Base-by-base conservation (phyloP, 2,113 vertebrate species). In the Ictalurus punctatus region DNA sequence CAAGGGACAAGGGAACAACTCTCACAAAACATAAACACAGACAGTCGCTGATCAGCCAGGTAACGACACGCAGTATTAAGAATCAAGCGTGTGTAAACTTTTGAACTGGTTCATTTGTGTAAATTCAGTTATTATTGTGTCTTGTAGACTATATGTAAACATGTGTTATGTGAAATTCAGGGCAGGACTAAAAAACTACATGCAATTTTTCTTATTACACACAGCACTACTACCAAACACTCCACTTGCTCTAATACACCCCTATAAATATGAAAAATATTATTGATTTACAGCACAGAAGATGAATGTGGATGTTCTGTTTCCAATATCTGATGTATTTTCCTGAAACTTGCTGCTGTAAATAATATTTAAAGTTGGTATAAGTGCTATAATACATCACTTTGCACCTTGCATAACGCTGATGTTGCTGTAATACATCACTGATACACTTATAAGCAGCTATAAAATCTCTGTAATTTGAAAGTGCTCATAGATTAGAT, bases 401-500 rank as follows among this genome's bases (percentile, higher is more conserved):
- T 86, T 63, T 21, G 54, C 79, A 37, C 81, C 81, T 61, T 4
- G 58, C 81, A 40, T 59, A 61, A 40, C 13, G 81, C 81, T 83
- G 81, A 83, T 25, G 81, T 7, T 25, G 58, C 58, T 63, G 3
- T 52, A 84, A 74, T 52, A 17, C 0, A 84, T 40, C 63, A 59
- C 7, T 30, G 25, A 44, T 74, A 40, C 44, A 52, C 34, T 34
- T 88, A 40, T 76, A 34, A 83, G 69, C 69, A 63, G 30, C 25
- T 52, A 25, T 78, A 34, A 58, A 44, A 52, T 65, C 59, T 56
- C 30, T 13, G 14, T 37, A 27, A 56, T 69, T 79, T 4, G 14
- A 40, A 85, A 79, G 83, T 34, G 27, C n/a, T 17, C 14, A 2
- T 48, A 44, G 74, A 89, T 89, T 89, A 85, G 73, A 84, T 88